These are phyloP conservation scores for Melanotaenia nigrans DNA, from an alignment of 2,797 vertebrate genomes.

Conservation along the genomic window DNA sequence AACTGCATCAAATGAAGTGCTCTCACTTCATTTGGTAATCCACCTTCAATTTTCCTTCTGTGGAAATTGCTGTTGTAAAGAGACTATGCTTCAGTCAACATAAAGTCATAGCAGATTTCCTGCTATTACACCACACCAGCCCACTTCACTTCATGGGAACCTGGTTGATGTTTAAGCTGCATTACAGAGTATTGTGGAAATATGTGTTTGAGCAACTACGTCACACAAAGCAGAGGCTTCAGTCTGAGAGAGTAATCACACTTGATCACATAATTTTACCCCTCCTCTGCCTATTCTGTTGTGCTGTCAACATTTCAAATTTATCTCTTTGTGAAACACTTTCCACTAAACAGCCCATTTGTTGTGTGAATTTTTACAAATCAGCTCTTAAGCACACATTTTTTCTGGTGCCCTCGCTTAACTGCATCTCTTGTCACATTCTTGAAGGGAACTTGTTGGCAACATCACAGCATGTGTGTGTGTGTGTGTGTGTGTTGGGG, in stretches of 20 bases:
- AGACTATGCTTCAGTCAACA: conserved; percentile 24
- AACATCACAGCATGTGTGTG: neutral
- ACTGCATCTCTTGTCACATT: conserved; percentile 19
- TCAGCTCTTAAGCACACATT: conserved; percentile 2
- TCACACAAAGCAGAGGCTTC: conserved; percentile 44
- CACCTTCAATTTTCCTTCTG: neutral
- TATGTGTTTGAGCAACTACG: conserved; percentile 46
- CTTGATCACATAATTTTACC: conserved; percentile 68
- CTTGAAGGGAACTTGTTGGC: conserved; percentile 22
- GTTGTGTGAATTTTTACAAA: conserved; percentile 18
- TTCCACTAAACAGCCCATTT: conserved; percentile 22
- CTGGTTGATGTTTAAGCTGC: conserved; percentile 27
- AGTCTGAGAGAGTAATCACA: conserved; percentile 56
- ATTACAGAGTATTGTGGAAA: conserved; percentile 49
- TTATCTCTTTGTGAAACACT: conserved; percentile 36
- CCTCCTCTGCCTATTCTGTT: conserved; percentile 50
- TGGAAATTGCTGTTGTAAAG: neutral
- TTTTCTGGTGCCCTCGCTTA: conserved; percentile 5
- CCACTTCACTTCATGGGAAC: conserved; percentile 26
- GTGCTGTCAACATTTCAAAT: conserved; percentile 36
- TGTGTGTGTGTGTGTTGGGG: too few relatives aligned
- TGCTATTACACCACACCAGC: neutral
- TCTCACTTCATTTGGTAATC: conserved; percentile 3
- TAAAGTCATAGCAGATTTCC: conserved; percentile 15
- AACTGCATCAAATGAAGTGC: conserved; percentile 2